Evolutionary conservation across 2,797 vertebrate species (phyloP).

Genomic region (Linurgus olivaceus): DNA sequence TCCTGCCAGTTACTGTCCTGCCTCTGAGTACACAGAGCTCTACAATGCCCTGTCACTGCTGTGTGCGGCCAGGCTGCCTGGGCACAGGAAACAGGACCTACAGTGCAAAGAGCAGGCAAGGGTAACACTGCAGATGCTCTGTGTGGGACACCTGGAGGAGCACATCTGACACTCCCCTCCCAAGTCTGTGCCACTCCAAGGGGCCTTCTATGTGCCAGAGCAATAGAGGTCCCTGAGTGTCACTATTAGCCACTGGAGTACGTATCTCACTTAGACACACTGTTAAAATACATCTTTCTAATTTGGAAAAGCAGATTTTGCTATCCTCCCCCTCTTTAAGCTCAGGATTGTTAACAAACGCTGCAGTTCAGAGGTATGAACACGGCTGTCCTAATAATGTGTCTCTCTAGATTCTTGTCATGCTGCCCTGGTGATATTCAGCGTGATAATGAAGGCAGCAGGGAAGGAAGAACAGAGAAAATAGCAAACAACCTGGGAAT

Average conservation of each 20-base stretch:
- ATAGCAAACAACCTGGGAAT: constrained; percentile 61
- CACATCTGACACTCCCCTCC: neutral
- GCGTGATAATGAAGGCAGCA: constrained; percentile 52
- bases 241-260: neutral
- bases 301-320: constrained; percentile 23
- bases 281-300: neutral
- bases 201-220: neutral
- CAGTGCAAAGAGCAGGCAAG: neutral
- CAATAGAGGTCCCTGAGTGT: neutral
- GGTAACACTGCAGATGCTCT: neutral
- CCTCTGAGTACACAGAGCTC: neutral
- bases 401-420: constrained; percentile 66
- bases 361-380: constrained; percentile 49
- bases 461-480: constrained; percentile 51
- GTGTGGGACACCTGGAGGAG: too few species aligned
- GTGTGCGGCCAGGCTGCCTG: neutral
- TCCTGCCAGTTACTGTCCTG: neutral
- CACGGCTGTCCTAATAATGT: constrained; percentile 57
- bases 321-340: neutral
- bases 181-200: neutral
- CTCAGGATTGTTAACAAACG: constrained; percentile 32
- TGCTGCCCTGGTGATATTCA: constrained; percentile 48
- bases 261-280: neutral
- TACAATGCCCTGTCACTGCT: neutral
- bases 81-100: neutral